Base-by-base conservation (phyloP, 2,113 vertebrate species). In the Melanostigma gelatinosum region DNA sequence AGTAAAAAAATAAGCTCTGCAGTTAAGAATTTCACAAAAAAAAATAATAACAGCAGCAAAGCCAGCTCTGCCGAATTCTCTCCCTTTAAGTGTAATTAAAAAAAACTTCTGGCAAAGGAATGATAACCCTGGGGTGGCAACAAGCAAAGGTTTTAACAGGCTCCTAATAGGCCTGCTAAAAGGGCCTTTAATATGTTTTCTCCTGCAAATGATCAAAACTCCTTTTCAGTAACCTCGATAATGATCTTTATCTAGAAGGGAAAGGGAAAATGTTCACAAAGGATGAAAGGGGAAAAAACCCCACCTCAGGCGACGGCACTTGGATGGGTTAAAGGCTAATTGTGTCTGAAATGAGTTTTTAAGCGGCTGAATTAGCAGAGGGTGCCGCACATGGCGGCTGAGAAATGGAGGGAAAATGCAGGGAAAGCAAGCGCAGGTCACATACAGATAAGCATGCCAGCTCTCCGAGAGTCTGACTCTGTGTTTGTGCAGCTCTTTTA, bases 291-390 rank as follows among this genome's bases (percentile, higher is more conserved):
- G 32, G 4, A 18, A 62, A 60, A 57, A 74, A 83, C 74, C 50
- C 46, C 65, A 60, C 75, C 82, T 67, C 58, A 48, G 90, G 79
- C 71, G 52, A 77, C 42, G 22, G 71, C 71, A 80, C 87, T 78
- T 54, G 77, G 85, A 85, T 87, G 86, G 91, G 93, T 89, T 92
- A 93, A 94, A 95, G 93, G 93, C 91, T 95, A 94, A 95, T 94
- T 94, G 92, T 91, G 77, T 94, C 89, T 90, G 87, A 93, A 94
- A 94, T 93, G 79, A 94, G 91, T 92, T 93, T 94, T 95, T 93
- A 94, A 94, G 92, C 82, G 75, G 88, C 76, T 86, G 89, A 94
- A 94, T 95, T 93, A 94, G 85, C 82, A 72, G 84, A 91, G 89
- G 84, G 86, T 78, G 88, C 75, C 71, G 77, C 55, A 40, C 83